Conservation (phyloP, 23 tunicate genomes). For the Trididemnum clinides region DNA sequence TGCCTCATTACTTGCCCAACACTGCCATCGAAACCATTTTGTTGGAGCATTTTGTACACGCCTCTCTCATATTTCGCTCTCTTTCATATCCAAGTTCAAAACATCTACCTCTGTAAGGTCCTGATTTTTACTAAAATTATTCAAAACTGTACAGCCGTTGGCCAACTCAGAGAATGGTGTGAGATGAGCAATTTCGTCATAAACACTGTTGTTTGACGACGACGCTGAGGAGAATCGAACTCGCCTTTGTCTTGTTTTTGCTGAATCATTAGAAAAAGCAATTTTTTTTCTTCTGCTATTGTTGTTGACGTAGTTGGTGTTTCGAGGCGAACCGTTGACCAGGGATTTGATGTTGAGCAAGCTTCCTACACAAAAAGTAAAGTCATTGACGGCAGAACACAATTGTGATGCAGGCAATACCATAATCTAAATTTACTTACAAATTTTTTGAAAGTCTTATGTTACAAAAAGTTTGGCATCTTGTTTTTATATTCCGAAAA, state of each 20-base stretch:
- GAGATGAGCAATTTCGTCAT: too few relatives aligned
- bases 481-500: too few relatives aligned
- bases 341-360: constrained; percentile 1
- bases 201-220: background rate
- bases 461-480: too few relatives aligned
- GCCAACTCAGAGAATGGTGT: too few relatives aligned
- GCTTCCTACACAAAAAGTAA: background rate
- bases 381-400: background rate
- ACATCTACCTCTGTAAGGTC: background rate
- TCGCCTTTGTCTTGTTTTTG: background rate
- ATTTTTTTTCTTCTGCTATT: background rate
- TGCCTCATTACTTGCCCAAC: too few relatives aligned
- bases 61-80: background rate
- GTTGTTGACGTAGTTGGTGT: background rate
- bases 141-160: too few relatives aligned
- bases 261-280: background rate
- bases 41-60: too few relatives aligned
- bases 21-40: too few relatives aligned
- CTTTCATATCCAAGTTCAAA: background rate
- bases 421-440: too few relatives aligned
- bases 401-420: too few relatives aligned
- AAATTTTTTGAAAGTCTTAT: too few relatives aligned
- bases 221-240: background rate
- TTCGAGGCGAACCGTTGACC: constrained; percentile 1
- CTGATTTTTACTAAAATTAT: background rate